phyloP scores from a whole-genome alignment of 2,888 invertebrate genomes.

The Cremastinae sp. region DNA sequence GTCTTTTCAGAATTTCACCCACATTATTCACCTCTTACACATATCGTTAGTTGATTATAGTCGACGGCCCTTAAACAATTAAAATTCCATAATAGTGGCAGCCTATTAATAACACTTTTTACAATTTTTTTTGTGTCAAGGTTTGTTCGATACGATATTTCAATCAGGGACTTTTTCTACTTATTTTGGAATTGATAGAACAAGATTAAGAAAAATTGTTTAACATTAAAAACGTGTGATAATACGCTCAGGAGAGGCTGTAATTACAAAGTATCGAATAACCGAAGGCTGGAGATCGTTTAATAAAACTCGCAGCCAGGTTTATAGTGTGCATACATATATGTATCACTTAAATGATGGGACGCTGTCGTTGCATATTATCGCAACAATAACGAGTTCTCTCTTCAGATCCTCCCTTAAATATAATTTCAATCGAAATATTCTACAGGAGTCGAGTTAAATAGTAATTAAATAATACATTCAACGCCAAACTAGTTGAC shows the following conservation, averaged over 20 bases:
- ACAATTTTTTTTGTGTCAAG: constrained; percentile 8
- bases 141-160: constrained; percentile 46
- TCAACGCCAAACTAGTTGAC: too few relatives aligned
- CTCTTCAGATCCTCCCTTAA: neutral
- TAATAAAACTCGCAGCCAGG: neutral
- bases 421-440: neutral
- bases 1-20: too few relatives aligned
- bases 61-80: too few relatives aligned
- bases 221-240: constrained; percentile 40
- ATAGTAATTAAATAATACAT: too few relatives aligned
- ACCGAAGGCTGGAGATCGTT: constrained; percentile 11
- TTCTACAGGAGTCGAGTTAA: too few relatives aligned
- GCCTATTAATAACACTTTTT: constrained; percentile 36
- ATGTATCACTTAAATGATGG: too few relatives aligned
- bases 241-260: constrained; percentile 26
- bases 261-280: constrained; percentile 45
- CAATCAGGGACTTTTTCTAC: constrained; percentile 44
- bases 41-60: too few relatives aligned
- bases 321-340: too few relatives aligned
- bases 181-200: constrained; percentile 39
- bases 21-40: too few relatives aligned
- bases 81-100: neutral
- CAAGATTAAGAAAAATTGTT: neutral
- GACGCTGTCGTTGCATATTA: too few relatives aligned
- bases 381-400: neutral